phyloP scores from a whole-genome alignment of 2,113 vertebrate species.

The Sceloporus undulatus region DNA sequence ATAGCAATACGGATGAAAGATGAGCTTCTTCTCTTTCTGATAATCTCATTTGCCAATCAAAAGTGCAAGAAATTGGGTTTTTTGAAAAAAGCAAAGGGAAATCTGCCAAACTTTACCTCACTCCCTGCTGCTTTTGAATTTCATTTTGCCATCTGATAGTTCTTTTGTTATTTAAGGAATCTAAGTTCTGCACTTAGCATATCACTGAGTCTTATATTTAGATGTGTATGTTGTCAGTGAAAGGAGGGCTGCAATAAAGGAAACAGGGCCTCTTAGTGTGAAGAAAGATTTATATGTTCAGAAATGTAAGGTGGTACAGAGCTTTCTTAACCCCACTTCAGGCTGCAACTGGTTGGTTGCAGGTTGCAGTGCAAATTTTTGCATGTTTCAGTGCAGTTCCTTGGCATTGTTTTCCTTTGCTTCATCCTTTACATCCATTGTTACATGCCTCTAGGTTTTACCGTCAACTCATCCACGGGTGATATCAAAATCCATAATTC shows the following conservation, averaged over 20 bases:
- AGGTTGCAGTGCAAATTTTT: not conserved
- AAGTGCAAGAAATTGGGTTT: slow-evolving; percentile 15
- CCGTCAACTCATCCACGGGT: too few species aligned
- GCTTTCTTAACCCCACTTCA: not conserved
- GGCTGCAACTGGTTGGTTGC: not conserved
- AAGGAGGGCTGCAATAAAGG: not conserved
- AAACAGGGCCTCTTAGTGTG: not conserved
- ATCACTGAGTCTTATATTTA: not conserved
- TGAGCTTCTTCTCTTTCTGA: not conserved
- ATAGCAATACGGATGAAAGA: slow-evolving; percentile 3
- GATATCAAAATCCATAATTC: too few species aligned
- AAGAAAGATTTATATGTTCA: not conserved
- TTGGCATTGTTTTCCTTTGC: too few species aligned
- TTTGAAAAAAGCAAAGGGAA: not conserved
- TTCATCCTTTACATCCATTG: too few species aligned
- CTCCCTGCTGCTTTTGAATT: slow-evolving; percentile 1
- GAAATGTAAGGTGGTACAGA: not conserved
- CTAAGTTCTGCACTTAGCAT: not conserved
- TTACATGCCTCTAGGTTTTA: too few species aligned
- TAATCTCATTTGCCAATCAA: slow-evolving; percentile 1
- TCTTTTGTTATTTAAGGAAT: not conserved
- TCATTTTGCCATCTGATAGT: not conserved
- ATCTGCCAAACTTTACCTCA: not conserved
- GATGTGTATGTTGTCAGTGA: not conserved
- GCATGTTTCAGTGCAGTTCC: too few species aligned